A percentile compares a stretch with the other conserved stretches of the same genome.
phyloP scores from a whole-genome alignment of 1,140 invertebrate genomes.

The Ladona fulva region DNA sequence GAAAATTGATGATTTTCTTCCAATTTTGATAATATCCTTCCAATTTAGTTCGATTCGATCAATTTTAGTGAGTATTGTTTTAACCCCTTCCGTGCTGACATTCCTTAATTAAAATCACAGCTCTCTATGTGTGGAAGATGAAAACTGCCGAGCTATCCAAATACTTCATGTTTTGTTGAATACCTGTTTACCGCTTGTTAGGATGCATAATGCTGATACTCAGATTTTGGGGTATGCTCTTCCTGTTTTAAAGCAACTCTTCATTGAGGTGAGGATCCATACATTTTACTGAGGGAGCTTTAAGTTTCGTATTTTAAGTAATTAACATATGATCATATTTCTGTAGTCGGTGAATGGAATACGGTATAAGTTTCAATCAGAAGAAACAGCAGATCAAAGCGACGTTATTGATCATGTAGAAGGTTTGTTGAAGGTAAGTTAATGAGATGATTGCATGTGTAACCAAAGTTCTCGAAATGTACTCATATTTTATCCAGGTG shows the following conservation, averaged over 20 bases:
- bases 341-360: background rate
- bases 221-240: conserved; percentile 12
- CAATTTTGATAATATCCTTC: background rate
- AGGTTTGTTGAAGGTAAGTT: background rate
- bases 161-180: background rate
- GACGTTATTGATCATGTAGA: background rate
- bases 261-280: background rate
- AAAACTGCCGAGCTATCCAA: background rate
- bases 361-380: background rate
- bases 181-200: conserved; percentile 11
- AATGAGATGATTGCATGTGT: background rate
- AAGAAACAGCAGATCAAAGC: background rate
- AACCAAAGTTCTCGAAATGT: background rate
- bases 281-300: too few relatives aligned
- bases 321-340: too few relatives aligned
- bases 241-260: background rate
- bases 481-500: background rate
- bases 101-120: conserved; percentile 12
- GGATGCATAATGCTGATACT: conserved; percentile 7
- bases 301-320: too few relatives aligned
- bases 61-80: background rate
- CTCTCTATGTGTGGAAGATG: background rate
- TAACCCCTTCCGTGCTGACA: background rate
- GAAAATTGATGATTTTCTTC: background rate
- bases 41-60: background rate